Evolutionary conservation across 2,888 invertebrate genomes (phyloP), one percentile per base, ranked within the genome.

Genomic region (Rambutsinella grinnellia): DNA sequence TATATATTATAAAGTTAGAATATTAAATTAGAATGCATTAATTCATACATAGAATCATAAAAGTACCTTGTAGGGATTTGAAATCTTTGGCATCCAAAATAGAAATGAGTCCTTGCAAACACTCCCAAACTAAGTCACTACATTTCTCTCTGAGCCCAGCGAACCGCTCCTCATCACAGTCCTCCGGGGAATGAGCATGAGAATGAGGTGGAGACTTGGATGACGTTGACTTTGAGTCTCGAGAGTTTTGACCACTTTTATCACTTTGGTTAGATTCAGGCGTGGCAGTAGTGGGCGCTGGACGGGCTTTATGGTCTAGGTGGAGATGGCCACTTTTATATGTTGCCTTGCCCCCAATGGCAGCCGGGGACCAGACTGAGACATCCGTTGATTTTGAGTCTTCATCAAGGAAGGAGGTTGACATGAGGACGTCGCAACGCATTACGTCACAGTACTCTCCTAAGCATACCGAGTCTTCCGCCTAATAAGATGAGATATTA

Each of bases 371-470:
- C 84, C 84, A 84, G n/a, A 84, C 78, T 2, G 84, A 84, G 53
- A 84, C 76, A 56, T 84, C 84, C 17, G 84, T 84, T 1, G 84
- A 84, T 28, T 80, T 81, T 26, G 81, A 82, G 23, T 82, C 84
- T 63, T 84, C 81, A 58, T 82, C 81, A 54, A 82, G 47, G 60
- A 83, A 81, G 1, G 83, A 83, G n/a, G 74, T 78, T 77, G 92
- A 91, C 81, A 92, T 90, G 84, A 95, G 88, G 65, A 96, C 94
- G 86, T 96, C 95, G 87, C 97, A 97, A 84, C 97, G 91, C 93
- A 97, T 95, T 85, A 97, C 94, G 88, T 97, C 96, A 89, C 97
- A 97, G 88, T 93, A 96, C 87, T 96, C 95, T 63, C 96, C 95
- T 85, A 96, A 90, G 87, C 97, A 97, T 85, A 96, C 93, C 79